Percentiles rank a stretch among this genome's conserved stretches.
Evolutionary conservation across 2,888 invertebrate species (phyloP).

Genomic region (Tinea trinotella): DNA sequence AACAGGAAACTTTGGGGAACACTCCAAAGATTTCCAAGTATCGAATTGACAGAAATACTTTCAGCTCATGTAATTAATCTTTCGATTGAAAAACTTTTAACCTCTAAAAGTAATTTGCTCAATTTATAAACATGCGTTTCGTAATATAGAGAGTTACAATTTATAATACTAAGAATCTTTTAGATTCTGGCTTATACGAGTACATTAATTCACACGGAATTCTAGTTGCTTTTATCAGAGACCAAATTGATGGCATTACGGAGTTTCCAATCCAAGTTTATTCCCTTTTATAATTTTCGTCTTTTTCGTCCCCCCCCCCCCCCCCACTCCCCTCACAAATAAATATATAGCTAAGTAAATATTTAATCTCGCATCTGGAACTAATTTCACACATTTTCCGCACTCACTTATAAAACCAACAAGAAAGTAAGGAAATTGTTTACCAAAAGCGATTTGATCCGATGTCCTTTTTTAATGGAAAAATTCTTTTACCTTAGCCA

Average conservation of each 20-base stretch:
- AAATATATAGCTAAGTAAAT: constrained; percentile 6
- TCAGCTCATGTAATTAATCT: constrained; percentile 14
- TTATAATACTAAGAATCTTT: constrained; percentile 36
- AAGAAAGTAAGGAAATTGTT: constrained; percentile 36
- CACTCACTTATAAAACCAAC: constrained; percentile 6
- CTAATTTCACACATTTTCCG: constrained; percentile 2
- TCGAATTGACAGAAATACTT: constrained; percentile 13
- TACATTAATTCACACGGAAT: constrained; percentile 21
- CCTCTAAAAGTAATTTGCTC: constrained; percentile 16
- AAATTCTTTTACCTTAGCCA: constrained; percentile 49
- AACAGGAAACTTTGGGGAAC: not conserved
- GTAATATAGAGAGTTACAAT: constrained; percentile 8
- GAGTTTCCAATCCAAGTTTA: constrained; percentile 16
- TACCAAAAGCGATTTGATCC: constrained; percentile 50
- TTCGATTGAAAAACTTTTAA: constrained; percentile 17
- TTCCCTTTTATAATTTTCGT: constrained; percentile 3
- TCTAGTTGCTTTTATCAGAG: constrained; percentile 3
- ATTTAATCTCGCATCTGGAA: constrained; percentile 1
- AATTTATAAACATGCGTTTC: constrained; percentile 13
- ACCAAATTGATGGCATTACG: constrained; percentile 27
- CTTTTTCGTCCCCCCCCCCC: not conserved
- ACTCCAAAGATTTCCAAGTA: constrained; percentile 8
- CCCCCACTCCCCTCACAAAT: constrained; percentile 1
- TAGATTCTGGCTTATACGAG: constrained; percentile 31
- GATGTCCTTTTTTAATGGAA: constrained; percentile 56